Evolutionary conservation across 53 echinoderm and acorn worm genomes (phyloP).

Genomic region (Astropecten irregularis): DNA sequence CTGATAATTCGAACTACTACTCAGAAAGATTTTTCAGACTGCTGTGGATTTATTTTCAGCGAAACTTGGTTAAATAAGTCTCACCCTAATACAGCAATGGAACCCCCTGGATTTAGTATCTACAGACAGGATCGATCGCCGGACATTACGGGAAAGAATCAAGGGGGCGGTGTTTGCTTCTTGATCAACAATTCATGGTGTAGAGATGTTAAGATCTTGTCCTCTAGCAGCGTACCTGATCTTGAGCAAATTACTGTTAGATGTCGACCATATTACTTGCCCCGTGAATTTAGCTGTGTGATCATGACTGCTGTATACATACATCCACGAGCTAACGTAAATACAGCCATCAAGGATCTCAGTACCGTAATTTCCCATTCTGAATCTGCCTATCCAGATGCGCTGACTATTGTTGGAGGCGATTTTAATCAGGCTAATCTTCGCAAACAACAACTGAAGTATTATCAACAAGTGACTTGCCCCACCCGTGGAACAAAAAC

Average conservation of each 20-base stretch:
- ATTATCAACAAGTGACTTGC: slow-evolving; percentile 22
- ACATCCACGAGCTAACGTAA: slow-evolving; percentile 21
- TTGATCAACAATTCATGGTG: slow-evolving; percentile 40
- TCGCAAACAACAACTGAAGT: not conserved
- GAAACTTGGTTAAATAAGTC: slow-evolving; percentile 40
- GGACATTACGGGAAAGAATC: slow-evolving; percentile 17
- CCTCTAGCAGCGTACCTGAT: slow-evolving; percentile 43
- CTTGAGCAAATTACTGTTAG: slow-evolving; percentile 51
- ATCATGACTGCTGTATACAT: slow-evolving; percentile 54
- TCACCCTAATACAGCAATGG: slow-evolving; percentile 40
- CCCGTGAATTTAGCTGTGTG: slow-evolving; percentile 44
- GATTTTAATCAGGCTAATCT: slow-evolving; percentile 22
- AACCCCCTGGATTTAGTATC: slow-evolving; percentile 30
- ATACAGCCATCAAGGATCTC: slow-evolving; percentile 34
- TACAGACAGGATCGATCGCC: slow-evolving; percentile 29
- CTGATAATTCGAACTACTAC: slow-evolving; percentile 3
- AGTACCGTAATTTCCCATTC: slow-evolving; percentile 17
- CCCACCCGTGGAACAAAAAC: slow-evolving; percentile 27
- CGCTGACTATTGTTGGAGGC: slow-evolving; percentile 20
- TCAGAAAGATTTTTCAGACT: slow-evolving; percentile 31
- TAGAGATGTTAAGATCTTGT: slow-evolving; percentile 35
- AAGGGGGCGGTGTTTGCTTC: slow-evolving; percentile 15
- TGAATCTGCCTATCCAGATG: slow-evolving; percentile 48
- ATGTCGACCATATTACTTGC: slow-evolving; percentile 54
- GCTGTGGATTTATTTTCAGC: slow-evolving; percentile 21